A percentile compares a stretch with the other conserved stretches of the same genome.
phyloP scores from a whole-genome alignment of 2,888 invertebrate species.

The Cylindroiulus punctatus region DNA sequence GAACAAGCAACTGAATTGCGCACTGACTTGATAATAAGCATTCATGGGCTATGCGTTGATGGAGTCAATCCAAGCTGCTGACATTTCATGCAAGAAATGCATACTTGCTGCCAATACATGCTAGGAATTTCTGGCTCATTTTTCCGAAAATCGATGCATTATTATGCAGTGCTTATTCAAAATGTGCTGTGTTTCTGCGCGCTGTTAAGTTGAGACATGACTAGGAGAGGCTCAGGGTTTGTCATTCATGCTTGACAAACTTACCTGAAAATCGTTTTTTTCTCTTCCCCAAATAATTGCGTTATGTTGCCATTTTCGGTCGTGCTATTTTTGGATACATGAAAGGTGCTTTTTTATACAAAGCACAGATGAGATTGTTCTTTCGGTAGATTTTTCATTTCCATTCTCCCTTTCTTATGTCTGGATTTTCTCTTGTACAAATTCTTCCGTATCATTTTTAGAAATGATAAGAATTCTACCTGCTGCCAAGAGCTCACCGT shows the following conservation, averaged over 20 bases:
- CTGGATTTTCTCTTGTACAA: too few species aligned
- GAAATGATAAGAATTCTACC: too few species aligned
- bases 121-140: conserved; percentile 2
- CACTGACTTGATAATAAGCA: conserved; percentile 13
- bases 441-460: too few species aligned
- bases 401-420: too few species aligned
- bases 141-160: conserved; percentile 23
- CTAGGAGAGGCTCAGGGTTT: conserved; percentile 3
- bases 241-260: conserved; percentile 28
- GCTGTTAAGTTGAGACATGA: not conserved
- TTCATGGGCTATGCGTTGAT: not conserved
- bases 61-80: conserved; percentile 38
- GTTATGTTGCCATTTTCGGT: conserved; percentile 14
- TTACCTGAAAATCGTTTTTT: conserved; percentile 40
- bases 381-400: too few species aligned
- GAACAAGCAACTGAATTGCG: conserved; percentile 12
- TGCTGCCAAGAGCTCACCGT: too few species aligned
- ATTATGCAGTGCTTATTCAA: conserved; percentile 38
- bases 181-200: not conserved
- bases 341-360: not conserved
- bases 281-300: not conserved
- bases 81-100: conserved; percentile 14
- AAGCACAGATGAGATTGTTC: too few species aligned
- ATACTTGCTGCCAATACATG: not conserved
- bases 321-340: not conserved